phyloP scores from a whole-genome alignment of 2,888 invertebrate species.

The Sclerodermus sp. region DNA sequence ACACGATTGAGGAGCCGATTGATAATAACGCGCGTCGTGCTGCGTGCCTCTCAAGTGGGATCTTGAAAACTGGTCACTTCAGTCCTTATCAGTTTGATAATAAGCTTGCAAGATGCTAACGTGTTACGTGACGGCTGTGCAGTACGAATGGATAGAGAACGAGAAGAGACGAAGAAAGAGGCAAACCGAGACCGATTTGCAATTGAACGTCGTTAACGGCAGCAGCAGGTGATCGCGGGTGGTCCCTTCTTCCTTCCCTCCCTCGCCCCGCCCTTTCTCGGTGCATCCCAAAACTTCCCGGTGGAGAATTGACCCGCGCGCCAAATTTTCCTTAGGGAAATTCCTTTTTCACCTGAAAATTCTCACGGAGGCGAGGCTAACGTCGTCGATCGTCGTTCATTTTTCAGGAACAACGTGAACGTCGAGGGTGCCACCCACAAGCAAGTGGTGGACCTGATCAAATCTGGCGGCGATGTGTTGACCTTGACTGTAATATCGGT shows the following conservation, averaged over 20 bases:
- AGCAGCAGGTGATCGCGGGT: not conserved
- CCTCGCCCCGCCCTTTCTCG: too few relatives aligned
- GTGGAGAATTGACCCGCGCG: too few relatives aligned
- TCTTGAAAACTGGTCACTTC: too few relatives aligned
- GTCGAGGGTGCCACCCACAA: slow-evolving; percentile 99
- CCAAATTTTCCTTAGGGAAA: too few relatives aligned
- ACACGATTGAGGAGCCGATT: too few relatives aligned
- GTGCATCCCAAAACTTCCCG: too few relatives aligned
- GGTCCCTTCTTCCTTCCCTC: too few relatives aligned
- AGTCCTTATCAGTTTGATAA: not conserved
- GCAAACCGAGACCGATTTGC: slow-evolving; percentile 7
- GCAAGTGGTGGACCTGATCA: slow-evolving; percentile 98
- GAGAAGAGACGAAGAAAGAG: slow-evolving; percentile 12
- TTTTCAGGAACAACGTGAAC: slow-evolving; percentile 88
- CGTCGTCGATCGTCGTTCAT: not conserved
- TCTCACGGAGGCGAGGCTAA: not conserved
- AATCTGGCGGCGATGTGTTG: slow-evolving; percentile 96
- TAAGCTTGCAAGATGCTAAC: slow-evolving; percentile 32
- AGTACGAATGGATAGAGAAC: slow-evolving; percentile 38
- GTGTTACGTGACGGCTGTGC: slow-evolving; percentile 42
- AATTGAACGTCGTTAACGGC: slow-evolving; percentile 9
- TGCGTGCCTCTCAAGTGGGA: too few relatives aligned
- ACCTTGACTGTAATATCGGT: slow-evolving; percentile 96
- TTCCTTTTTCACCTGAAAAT: not conserved
- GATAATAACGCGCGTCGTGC: too few relatives aligned